Conservation (phyloP, 2,797 vertebrate genomes). For the Steatocranus sp. region DNA sequence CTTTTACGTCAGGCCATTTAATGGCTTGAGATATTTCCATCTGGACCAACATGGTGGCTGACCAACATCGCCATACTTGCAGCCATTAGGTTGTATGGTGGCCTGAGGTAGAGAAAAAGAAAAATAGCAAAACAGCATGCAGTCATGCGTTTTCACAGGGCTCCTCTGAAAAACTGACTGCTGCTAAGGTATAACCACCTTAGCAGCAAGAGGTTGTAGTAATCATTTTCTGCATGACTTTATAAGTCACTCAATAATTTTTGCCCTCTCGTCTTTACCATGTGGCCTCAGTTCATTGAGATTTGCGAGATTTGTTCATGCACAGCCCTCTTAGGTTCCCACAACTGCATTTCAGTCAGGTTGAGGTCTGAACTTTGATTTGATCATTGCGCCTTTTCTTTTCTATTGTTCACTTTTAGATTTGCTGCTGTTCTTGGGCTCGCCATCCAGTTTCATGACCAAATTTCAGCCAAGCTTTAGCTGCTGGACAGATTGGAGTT, state of each 20-base stretch:
- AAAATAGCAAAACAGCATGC: background rate
- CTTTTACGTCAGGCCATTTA: background rate
- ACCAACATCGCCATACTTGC: background rate
- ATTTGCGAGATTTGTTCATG: background rate
- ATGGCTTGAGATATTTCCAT: background rate
- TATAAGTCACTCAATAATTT: background rate
- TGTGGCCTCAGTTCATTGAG: background rate
- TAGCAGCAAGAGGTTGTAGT: background rate
- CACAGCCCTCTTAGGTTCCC: background rate
- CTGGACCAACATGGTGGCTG: background rate
- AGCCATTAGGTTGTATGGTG: background rate
- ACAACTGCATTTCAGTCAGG: background rate
- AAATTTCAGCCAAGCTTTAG: background rate
- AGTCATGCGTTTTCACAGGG: background rate
- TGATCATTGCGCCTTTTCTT: accelerated
- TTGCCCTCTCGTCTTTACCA: background rate
- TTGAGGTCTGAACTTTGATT: background rate
- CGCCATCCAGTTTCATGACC: background rate
- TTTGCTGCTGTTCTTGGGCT: background rate
- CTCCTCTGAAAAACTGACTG: background rate
- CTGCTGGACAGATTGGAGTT: background rate
- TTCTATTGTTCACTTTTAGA: background rate
- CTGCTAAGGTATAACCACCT: background rate
- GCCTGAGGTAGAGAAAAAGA: background rate
- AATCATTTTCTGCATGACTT: background rate